phyloP scores from a whole-genome alignment of 2,797 vertebrate species.

The Miichthys miiuy region DNA sequence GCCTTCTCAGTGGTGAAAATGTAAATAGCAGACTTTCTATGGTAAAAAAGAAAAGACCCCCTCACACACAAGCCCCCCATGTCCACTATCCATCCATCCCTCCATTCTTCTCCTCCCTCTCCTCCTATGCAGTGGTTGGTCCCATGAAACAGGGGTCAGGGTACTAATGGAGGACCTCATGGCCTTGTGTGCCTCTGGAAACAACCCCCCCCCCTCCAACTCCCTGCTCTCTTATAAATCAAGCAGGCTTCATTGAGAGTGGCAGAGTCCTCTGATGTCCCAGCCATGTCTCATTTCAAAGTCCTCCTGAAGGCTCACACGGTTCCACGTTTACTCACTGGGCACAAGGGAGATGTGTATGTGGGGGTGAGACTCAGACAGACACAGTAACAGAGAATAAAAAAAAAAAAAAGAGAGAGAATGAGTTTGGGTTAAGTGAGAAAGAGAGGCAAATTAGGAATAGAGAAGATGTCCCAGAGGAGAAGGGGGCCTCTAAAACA shows the following conservation, averaged over 20 bases:
- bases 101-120: slow-evolving; percentile 65
- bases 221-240: slow-evolving; percentile 86
- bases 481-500: slow-evolving; percentile 60
- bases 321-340: slow-evolving; percentile 78
- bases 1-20: slow-evolving; percentile 70
- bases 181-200: slow-evolving; percentile 84
- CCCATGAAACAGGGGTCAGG: slow-evolving; percentile 85
- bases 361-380: slow-evolving; percentile 43
- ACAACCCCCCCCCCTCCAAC: slow-evolving; percentile 72
- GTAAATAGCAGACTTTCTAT: slow-evolving; percentile 81
- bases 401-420: slow-evolving; percentile 34
- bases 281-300: slow-evolving; percentile 85
- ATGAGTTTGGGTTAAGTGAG: slow-evolving; percentile 50
- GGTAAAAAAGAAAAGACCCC: slow-evolving; percentile 56
- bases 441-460: slow-evolving; percentile 58
- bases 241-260: slow-evolving; percentile 79
- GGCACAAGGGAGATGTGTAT: slow-evolving; percentile 65
- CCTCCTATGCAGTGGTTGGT: slow-evolving; percentile 72
- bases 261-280: slow-evolving; percentile 83
- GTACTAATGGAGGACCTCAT: slow-evolving; percentile 87
- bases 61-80: slow-evolving; percentile 47
- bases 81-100: slow-evolving; percentile 69
- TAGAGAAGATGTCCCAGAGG: slow-evolving; percentile 58
- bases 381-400: slow-evolving; percentile 30
- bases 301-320: slow-evolving; percentile 79